Percentiles rank a stretch among this genome's conserved stretches.
Conservation (phyloP, 2,797 vertebrate species). For the Leptoclinus maculatus region DNA sequence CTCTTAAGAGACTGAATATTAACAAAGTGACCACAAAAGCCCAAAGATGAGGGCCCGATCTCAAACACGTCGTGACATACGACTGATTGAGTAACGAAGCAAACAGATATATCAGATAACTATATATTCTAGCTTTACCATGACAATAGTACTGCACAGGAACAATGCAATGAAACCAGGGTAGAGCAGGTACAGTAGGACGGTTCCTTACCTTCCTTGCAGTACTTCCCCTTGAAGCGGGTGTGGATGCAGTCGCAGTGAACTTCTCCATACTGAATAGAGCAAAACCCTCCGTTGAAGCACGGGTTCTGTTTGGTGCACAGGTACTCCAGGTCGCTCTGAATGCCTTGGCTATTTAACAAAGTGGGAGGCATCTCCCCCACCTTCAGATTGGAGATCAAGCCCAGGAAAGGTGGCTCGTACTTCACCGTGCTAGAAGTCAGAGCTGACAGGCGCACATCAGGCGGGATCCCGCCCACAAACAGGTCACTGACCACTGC, state of each 20-base stretch:
- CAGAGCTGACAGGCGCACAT: conserved; percentile 92
- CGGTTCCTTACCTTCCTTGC: conserved; percentile 91
- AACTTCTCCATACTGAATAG: conserved; percentile 88
- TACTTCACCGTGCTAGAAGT: conserved; percentile 96
- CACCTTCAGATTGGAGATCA: conserved; percentile 93
- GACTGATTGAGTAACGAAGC: too few species aligned
- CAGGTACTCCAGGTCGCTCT: conserved; percentile 87
- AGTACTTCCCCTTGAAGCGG: conserved; percentile 92
- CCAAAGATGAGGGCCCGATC: not conserved
- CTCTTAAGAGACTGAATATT: too few species aligned
- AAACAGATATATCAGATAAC: not conserved
- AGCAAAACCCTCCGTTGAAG: conserved; percentile 90
- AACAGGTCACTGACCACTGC: conserved; percentile 94
- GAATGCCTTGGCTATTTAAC: conserved; percentile 92
- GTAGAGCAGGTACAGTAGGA: not conserved
- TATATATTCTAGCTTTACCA: not conserved
- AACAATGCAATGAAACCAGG: not conserved
- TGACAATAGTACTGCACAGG: not conserved
- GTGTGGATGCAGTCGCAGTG: conserved; percentile 93
- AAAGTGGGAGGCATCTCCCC: conserved; percentile 91
- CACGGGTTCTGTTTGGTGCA: conserved; percentile 92
- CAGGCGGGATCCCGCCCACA: conserved; percentile 94
- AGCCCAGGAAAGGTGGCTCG: conserved; percentile 91
- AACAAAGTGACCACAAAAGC: not conserved
- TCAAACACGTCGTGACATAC: not conserved